Conservation (phyloP, 2,888 invertebrate genomes). For the Itoplectis maculator region DNA sequence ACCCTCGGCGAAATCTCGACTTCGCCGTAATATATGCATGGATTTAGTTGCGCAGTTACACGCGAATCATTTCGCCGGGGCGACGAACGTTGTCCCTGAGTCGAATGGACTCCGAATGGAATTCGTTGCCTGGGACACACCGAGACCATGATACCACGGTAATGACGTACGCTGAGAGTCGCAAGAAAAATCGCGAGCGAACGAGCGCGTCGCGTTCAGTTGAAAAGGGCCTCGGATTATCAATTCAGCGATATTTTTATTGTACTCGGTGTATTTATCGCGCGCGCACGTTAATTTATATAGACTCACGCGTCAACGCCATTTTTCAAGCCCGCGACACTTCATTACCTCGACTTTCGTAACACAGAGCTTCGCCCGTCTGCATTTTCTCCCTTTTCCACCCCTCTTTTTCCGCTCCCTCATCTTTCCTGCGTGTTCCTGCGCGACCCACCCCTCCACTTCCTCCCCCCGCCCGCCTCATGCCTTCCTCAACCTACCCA, state of each 20-base stretch:
- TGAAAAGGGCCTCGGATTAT: background rate
- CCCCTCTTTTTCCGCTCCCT: conserved; percentile 18
- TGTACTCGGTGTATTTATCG: background rate
- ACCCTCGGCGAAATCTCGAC: conserved; percentile 1
- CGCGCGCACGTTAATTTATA: conserved; percentile 12
- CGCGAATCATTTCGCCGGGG: background rate
- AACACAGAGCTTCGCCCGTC: conserved; percentile 47
- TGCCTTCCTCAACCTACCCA: conserved; percentile 2
- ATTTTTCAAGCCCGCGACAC: conserved; percentile 60
- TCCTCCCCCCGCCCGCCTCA: background rate
- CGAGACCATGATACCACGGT: too few species aligned
- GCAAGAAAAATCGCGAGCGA: too few species aligned
- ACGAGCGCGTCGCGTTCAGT: background rate
- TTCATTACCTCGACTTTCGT: conserved; percentile 60
- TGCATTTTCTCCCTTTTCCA: conserved; percentile 36
- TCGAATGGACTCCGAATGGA: background rate
- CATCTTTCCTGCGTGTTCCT: conserved; percentile 23
- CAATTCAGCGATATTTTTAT: background rate
- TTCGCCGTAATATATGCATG: conserved; percentile 11
- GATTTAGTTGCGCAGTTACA: background rate
- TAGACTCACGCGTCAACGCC: conserved; percentile 51
- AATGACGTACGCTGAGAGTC: too few species aligned
- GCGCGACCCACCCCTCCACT: background rate
- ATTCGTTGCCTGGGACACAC: too few species aligned
- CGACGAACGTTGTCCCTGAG: background rate